These are phyloP conservation scores for Exephanes ischioxanthus DNA, from an alignment of 2,888 invertebrate genomes.

Conservation along the genomic window DNA sequence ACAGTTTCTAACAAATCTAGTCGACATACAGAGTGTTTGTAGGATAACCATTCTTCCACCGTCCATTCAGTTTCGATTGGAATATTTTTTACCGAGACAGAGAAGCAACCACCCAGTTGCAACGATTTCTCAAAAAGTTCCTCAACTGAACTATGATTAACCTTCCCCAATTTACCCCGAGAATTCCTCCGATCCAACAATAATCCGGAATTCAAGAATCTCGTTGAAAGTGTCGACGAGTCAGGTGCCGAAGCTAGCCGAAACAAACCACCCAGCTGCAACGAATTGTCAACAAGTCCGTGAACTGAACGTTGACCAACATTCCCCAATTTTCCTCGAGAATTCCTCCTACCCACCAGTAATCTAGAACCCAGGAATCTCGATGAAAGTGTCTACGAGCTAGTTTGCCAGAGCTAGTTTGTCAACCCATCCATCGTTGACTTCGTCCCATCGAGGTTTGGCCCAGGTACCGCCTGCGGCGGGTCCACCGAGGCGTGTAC, in stretches of 20 bases:
- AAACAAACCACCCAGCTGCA: too few species aligned
- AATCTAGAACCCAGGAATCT: not conserved
- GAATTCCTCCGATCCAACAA: not conserved
- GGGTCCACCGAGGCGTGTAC: not conserved
- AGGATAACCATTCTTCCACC: not conserved
- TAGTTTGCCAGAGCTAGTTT: not conserved
- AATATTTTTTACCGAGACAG: not conserved
- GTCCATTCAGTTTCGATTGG: not conserved
- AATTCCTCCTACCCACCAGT: not conserved
- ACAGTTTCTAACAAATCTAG: not conserved
- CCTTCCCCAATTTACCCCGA: not conserved
- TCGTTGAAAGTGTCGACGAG: too few species aligned
- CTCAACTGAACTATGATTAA: not conserved
- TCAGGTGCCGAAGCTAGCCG: too few species aligned
- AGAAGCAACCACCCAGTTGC: not conserved
- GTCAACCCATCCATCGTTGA: slow-evolving; percentile 23
- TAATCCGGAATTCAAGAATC: too few species aligned
- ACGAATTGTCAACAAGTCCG: too few species aligned
- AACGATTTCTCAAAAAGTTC: not conserved
- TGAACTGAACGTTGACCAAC: not conserved
- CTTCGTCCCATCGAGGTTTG: not conserved
- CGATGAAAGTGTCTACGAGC: slow-evolving; percentile 31
- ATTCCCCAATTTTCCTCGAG: not conserved
- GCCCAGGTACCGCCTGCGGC: not conserved
- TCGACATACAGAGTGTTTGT: too few species aligned